These are phyloP conservation scores for Aeoliscus strigatus DNA, from an alignment of 2,797 vertebrate species.

Conservation along the genomic window DNA sequence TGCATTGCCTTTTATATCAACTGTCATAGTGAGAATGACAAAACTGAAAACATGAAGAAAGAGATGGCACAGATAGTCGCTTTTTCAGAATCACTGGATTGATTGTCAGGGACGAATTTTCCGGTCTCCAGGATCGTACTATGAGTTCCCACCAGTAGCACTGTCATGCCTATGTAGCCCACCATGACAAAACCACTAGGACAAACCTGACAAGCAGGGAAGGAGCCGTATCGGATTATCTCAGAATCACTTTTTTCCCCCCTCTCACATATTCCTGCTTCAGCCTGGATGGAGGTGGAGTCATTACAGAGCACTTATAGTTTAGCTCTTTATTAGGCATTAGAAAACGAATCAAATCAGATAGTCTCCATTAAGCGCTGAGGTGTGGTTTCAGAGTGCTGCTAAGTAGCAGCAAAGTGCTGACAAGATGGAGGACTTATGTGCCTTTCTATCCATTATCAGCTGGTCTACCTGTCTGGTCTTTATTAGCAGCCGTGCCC, in stretches of 20 bases:
- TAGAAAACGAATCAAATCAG: conserved; percentile 53
- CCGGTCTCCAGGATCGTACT: too few relatives aligned
- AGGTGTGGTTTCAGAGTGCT: conserved; percentile 71
- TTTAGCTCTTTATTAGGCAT: conserved; percentile 48
- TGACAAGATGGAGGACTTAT: conserved; percentile 67
- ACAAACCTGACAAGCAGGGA: too few relatives aligned
- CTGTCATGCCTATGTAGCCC: too few relatives aligned
- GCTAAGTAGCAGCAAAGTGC: conserved; percentile 66
- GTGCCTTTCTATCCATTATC: conserved; percentile 68
- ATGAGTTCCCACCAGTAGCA: too few relatives aligned
- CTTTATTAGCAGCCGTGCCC: conserved; percentile 12
- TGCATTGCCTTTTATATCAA: too few relatives aligned
- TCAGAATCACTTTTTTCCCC: not conserved
- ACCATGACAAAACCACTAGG: too few relatives aligned
- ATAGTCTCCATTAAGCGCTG: conserved; percentile 57
- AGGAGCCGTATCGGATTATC: too few relatives aligned
- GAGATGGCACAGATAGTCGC: too few relatives aligned
- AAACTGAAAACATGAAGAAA: too few relatives aligned
- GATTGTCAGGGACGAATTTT: too few relatives aligned
- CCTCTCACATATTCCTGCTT: not conserved
- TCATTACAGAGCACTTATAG: conserved; percentile 22
- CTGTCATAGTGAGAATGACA: too few relatives aligned
- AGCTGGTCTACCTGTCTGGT: conserved; percentile 56
- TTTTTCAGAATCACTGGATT: too few relatives aligned
- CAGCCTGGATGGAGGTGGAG: not conserved